Percentiles rank a stretch among this genome's conserved stretches.
Evolutionary conservation across 2,113 vertebrate genomes (phyloP).

Genomic region (Strix aluco): DNA sequence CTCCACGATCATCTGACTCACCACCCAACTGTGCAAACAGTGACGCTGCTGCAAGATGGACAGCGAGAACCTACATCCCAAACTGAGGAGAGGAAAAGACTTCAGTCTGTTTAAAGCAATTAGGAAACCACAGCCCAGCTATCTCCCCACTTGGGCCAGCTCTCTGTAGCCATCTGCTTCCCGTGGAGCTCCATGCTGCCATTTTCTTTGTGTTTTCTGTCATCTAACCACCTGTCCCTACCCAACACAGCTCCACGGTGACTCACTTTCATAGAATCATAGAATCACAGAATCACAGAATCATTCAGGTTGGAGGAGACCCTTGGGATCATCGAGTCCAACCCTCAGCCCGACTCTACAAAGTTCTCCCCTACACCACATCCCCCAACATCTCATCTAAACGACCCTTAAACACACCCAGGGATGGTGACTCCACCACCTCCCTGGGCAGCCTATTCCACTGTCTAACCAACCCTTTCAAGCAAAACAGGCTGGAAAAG

Average conservation of each 20-base stretch:
- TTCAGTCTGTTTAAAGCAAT: background rate
- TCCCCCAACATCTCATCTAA: too few species aligned
- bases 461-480: too few species aligned
- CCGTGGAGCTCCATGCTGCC: background rate
- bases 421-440: too few species aligned
- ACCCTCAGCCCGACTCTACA: too few species aligned
- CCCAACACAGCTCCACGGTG: background rate
- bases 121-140: background rate
- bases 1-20: fast-evolving
- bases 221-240: background rate
- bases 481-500: background rate
- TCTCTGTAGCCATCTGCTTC: background rate
- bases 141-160: background rate
- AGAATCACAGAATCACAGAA: too few species aligned
- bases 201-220: background rate
- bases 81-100: background rate
- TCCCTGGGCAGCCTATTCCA: too few species aligned
- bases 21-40: background rate
- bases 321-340: too few species aligned
- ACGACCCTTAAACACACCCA: too few species aligned
- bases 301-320: too few species aligned
- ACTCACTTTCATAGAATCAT: background rate
- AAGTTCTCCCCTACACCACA: too few species aligned
- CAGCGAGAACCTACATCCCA: background rate
- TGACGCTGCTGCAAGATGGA: background rate